These are phyloP conservation scores for Ginglymostoma cirratum DNA, from an alignment of 2,113 vertebrate genomes.

Conservation along the genomic window DNA sequence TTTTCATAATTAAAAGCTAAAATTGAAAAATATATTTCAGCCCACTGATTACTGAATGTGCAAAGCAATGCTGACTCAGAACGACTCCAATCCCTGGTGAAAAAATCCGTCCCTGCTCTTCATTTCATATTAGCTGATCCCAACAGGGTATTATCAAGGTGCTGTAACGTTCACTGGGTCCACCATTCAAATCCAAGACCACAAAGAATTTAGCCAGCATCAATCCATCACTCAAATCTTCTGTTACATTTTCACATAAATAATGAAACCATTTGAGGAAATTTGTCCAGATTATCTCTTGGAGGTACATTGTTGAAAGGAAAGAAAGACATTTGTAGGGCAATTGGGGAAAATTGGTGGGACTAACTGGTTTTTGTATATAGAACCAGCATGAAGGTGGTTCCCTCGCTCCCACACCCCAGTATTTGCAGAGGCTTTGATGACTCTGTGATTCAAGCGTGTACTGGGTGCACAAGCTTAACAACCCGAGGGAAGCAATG, in stretches of 20 bases:
- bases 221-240: not conserved
- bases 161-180: not conserved
- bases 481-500: no score
- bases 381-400: no score
- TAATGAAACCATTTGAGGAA: not conserved
- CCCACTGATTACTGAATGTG: not conserved
- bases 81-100: not conserved
- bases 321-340: not conserved
- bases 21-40: conserved; percentile 23
- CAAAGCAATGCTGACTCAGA: not conserved
- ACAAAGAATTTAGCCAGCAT: not conserved
- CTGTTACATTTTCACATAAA: not conserved
- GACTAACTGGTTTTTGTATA: not conserved
- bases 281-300: not conserved
- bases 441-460: no score
- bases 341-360: not conserved
- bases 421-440: no score
- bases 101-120: not conserved
- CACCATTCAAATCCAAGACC: not conserved
- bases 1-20: conserved; percentile 25
- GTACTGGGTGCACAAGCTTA: no score
- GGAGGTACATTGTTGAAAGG: not conserved
- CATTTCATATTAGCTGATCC: no score
- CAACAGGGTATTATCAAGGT: not conserved
- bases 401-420: no score